Evolutionary conservation across 1,140 invertebrate species (phyloP).

Genomic region (Cotesia vestalis): DNA sequence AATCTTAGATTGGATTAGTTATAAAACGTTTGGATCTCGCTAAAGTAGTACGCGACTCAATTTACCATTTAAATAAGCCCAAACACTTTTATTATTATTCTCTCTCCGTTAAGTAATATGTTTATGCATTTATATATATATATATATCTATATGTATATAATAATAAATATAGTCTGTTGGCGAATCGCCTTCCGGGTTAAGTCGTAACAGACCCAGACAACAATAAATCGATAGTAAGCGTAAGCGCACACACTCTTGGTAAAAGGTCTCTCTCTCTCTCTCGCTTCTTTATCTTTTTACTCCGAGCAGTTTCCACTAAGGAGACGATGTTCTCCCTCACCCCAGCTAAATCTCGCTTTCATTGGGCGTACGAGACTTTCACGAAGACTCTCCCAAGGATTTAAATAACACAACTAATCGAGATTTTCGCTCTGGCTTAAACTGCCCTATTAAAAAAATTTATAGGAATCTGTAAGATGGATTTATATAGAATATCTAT

Average conservation of each 20-base stretch:
- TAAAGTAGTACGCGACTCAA: conserved; percentile 24
- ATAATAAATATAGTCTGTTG: not conserved
- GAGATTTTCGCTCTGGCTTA: too few relatives aligned
- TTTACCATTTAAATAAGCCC: conserved; percentile 17
- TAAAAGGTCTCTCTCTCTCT: conserved; percentile 24
- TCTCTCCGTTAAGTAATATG: conserved; percentile 15
- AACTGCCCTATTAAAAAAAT: too few relatives aligned
- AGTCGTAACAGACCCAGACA: conserved; percentile 35
- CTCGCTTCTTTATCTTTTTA: not conserved
- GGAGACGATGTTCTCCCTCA: conserved; percentile 9
- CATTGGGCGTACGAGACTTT: conserved; percentile 33
- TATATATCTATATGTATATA: conserved; percentile 13
- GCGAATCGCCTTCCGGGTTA: conserved; percentile 39
- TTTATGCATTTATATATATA: conserved; percentile 28
- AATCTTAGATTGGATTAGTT: too few relatives aligned
- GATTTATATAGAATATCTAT: too few relatives aligned
- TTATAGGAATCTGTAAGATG: too few relatives aligned
- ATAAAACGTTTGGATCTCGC: not conserved
- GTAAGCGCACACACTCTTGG: conserved; percentile 31
- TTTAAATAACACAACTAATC: too few relatives aligned
- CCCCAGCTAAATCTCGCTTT: conserved; percentile 28
- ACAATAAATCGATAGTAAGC: conserved; percentile 39
- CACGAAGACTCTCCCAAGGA: conserved; percentile 1
- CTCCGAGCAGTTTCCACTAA: conserved; percentile 11
- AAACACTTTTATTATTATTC: too few relatives aligned